Evolutionary conservation across 2,113 vertebrate genomes (phyloP).

Genomic region (Chamaetylas fuelleborni): DNA sequence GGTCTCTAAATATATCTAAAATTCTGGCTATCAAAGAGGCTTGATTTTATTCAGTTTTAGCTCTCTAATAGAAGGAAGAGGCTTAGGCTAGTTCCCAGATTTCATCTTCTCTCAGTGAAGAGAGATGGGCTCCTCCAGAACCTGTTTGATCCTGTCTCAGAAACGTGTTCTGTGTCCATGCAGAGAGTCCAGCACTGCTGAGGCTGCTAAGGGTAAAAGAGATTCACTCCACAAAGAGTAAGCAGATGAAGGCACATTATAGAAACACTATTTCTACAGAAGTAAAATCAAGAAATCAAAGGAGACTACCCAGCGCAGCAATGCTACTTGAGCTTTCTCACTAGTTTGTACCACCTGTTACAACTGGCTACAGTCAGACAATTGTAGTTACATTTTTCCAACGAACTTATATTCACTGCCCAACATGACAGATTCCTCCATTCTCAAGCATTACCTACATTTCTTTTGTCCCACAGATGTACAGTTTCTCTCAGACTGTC

Average conservation of each 20-base stretch:
- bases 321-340: not conserved
- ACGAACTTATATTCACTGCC: not conserved
- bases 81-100: not conserved
- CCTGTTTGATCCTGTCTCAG: not conserved
- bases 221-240: not conserved
- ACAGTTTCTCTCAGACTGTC: not conserved
- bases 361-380: not conserved
- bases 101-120: not conserved
- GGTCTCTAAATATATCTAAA: not conserved
- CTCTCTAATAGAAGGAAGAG: not conserved
- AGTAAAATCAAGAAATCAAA: not conserved
- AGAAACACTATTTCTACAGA: not conserved
- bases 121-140: not conserved
- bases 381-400: not conserved
- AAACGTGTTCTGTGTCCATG: not conserved
- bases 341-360: not conserved
- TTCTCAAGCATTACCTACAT: not conserved
- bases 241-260: not conserved
- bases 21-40: not conserved
- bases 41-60: not conserved
- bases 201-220: not conserved
- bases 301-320: not conserved
- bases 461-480: not conserved
- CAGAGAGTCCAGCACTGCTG: not conserved
- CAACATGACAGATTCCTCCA: not conserved